phyloP scores from a whole-genome alignment of 2,797 vertebrate genomes.

The Sebastes matsubarae region DNA sequence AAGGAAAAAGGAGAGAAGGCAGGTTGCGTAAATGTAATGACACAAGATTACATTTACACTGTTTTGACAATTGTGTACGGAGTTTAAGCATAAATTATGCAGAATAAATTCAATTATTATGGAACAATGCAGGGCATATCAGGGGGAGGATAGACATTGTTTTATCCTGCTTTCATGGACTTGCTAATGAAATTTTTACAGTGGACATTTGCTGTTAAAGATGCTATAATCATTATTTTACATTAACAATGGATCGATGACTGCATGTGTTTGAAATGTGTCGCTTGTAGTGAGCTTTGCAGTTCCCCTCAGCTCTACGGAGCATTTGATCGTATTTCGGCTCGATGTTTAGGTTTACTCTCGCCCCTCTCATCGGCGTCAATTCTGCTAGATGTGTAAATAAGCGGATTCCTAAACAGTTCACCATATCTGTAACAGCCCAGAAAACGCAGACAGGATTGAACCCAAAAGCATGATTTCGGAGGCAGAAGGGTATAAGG shows the following conservation, averaged over 20 bases:
- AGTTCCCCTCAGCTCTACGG: no score
- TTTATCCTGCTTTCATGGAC: neutral
- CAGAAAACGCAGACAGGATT: no score
- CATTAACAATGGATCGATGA: neutral
- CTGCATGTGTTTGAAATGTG: neutral
- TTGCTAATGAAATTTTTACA: neutral
- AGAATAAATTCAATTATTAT: neutral
- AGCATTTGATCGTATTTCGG: no score
- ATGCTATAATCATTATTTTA: neutral
- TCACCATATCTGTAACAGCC: no score
- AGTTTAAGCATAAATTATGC: no score
- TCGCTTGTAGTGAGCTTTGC: neutral
- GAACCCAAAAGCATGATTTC: no score
- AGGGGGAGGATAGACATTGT: neutral
- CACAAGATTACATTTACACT: neutral
- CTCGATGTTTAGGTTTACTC: no score
- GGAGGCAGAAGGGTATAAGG: no score
- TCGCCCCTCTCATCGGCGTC: no score
- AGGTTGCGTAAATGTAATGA: neutral
- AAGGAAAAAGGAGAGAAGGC: neutral
- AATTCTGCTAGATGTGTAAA: no score
- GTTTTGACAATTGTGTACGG: neutral
- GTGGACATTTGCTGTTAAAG: no score
- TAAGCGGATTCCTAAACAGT: no score
- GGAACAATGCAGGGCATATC: neutral